These are phyloP conservation scores for Engystomops pustulosus DNA, from an alignment of 2,113 vertebrate genomes.

Conservation along the genomic window DNA sequence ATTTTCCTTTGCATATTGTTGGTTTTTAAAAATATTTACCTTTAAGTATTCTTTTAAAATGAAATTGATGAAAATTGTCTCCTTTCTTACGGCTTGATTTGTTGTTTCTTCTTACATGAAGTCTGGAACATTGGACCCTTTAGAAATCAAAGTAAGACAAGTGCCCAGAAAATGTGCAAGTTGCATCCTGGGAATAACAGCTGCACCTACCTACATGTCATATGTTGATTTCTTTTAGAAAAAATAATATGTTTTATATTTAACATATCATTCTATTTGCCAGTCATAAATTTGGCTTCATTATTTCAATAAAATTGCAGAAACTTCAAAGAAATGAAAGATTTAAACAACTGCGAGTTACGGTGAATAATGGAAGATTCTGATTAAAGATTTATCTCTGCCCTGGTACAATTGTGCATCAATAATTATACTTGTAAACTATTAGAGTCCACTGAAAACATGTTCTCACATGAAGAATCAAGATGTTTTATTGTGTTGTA, in stretches of 20 bases:
- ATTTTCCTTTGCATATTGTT: no score
- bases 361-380: slow-evolving; percentile 15
- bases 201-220: slow-evolving; percentile 10
- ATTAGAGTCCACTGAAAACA: not conserved
- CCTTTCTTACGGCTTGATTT: not conserved
- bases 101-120: not conserved
- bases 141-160: not conserved
- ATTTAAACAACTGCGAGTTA: not conserved
- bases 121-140: not conserved
- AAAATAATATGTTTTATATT: slow-evolving; percentile 11
- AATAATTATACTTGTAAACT: slow-evolving; percentile 13
- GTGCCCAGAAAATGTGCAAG: slow-evolving; percentile 5
- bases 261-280: not conserved
- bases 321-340: slow-evolving; percentile 14
- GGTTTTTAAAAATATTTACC: no score
- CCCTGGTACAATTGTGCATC: not conserved
- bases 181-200: not conserved
- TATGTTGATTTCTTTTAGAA: slow-evolving; percentile 3
- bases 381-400: slow-evolving; percentile 7
- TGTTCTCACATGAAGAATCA: not conserved
- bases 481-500: not conserved
- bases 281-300: not conserved
- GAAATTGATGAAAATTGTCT: no score
- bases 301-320: not conserved
- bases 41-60: no score